Base-by-base conservation (phyloP, 2,797 vertebrate species). In the Acrocephalus scirpaceus region DNA sequence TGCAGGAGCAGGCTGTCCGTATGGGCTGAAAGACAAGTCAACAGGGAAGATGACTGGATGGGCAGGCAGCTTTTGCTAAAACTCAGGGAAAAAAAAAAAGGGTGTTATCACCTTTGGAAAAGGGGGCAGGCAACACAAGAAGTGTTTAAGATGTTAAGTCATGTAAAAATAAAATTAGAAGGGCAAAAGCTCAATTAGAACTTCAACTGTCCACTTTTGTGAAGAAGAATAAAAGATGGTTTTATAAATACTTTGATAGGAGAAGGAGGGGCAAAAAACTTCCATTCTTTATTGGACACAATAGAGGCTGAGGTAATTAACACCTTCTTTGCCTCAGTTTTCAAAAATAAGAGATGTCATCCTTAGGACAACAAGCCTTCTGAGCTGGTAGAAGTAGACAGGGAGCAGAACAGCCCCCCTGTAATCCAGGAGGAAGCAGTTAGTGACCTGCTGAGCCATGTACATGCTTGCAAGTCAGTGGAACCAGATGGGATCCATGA, bases 11-110 rank as follows among this genome's bases (percentile, higher is more conserved):
- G 38, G 18, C 5, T 44, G 5, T 25, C 20, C 1, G 0, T 51
- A 5, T 30, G 32, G 8, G 16, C 45, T 12, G 3, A 19, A 70
- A 70, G 13, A 51, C 2, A 11, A 34, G 16, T 29, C 0, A 1
- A 9, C 1, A 2, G 11, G 9, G 27, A 61, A 61, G 17, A 26
- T 0, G 0, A 14, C 11, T 61, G 38, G 32, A 36, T 53, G 38
- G 2, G 7, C 22, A 71, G 27, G 15, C 17, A 82, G 11, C 5
- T 71, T 60, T 53, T 21, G 8, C 17, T 45, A 44, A 61, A 53
- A 36, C 9, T 16, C 11, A 20, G 32, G 38, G 11, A 1, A 27
- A 45, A 27, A 53, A 42, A 29, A 51, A 34, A 17, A 44, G 11
- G 5, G 5, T 17, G 7, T 17, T 16, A 36, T 21, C 32, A 36